Evolutionary conservation across 2,888 invertebrate genomes (phyloP), one percentile per base, ranked within the genome.

Genomic region (Sabellastarte sp.): DNA sequence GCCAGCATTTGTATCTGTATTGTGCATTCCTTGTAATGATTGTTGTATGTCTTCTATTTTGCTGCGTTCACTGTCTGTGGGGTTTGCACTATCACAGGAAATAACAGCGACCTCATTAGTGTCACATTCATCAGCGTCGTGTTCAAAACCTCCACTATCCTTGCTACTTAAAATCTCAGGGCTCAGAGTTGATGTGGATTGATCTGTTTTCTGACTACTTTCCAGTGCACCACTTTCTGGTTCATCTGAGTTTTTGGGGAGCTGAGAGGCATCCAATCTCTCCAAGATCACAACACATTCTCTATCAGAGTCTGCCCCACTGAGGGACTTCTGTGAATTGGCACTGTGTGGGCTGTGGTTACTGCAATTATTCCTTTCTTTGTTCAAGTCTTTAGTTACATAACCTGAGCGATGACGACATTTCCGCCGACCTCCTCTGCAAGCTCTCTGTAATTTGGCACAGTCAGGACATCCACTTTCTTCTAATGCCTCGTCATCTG

Each of bases 281-380:
- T 57, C 57, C 15, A 57, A 10, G 5, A 57, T 30, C 5, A 57
- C 57, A 20, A 57, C 56, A 31, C 55, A 28, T 24, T 57, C 57
- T 29, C 4, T 10, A n/a, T 57, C 57, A n/a, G 61, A 33, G 41
- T 61, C 29, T 56, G 15, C 24, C 24, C 24, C 53, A n/a, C 15
- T n/a, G n/a, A n/a, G 53, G 24, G n/a, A n/a, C n/a, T n/a, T n/a
- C n/a, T n/a, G n/a, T n/a, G n/a, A n/a, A n/a, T n/a, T n/a, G n/a
- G n/a, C n/a, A n/a, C n/a, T n/a, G n/a, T n/a, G n/a, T n/a, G n/a
- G n/a, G n/a, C n/a, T n/a, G n/a, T n/a, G n/a, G n/a, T n/a, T n/a
- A n/a, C n/a, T n/a, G n/a, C n/a, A n/a, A n/a, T n/a, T n/a, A n/a
- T n/a, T n/a, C n/a, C n/a, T n/a, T n/a, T n/a, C n/a, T n/a, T n/a